Evolutionary conservation across 1,140 invertebrate genomes (phyloP).

Genomic region (Orchesella cincta): DNA sequence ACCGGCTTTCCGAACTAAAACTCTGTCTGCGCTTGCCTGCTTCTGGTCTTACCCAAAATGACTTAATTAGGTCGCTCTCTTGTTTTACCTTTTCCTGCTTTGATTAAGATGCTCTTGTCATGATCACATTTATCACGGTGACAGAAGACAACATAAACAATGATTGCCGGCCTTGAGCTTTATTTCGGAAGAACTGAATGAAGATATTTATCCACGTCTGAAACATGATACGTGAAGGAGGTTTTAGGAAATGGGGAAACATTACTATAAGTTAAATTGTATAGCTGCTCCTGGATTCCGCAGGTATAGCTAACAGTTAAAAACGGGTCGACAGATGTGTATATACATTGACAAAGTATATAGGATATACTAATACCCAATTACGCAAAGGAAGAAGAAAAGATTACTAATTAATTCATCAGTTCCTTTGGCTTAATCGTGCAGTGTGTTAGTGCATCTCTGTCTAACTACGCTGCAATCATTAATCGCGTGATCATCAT

Average conservation of each 20-base stretch:
- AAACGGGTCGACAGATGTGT: background rate
- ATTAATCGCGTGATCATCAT: too few species aligned
- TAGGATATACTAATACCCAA: background rate
- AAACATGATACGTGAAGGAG: background rate
- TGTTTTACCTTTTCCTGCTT: background rate
- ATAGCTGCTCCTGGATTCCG: too few species aligned
- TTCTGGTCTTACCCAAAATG: background rate
- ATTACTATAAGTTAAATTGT: too few species aligned
- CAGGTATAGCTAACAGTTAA: background rate
- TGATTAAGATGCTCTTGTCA: background rate
- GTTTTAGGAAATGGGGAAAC: too few species aligned
- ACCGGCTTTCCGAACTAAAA: too few species aligned
- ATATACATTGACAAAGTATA: too few species aligned
- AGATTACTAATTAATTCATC: background rate
- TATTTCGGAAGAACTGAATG: background rate
- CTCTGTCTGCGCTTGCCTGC: too few species aligned
- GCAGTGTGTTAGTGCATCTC: too few species aligned
- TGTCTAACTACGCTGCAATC: too few species aligned
- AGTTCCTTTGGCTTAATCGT: background rate
- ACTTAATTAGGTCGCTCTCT: background rate
- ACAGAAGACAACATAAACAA: background rate
- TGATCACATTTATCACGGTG: background rate
- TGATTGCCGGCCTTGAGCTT: background rate
- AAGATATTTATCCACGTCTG: background rate
- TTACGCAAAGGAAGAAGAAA: background rate